A percentile compares a stretch with the other conserved stretches of the same genome.
These are phyloP conservation scores for Ranitomeya variabilis DNA, from an alignment of 2,113 vertebrate species.

Conservation along the genomic window DNA sequence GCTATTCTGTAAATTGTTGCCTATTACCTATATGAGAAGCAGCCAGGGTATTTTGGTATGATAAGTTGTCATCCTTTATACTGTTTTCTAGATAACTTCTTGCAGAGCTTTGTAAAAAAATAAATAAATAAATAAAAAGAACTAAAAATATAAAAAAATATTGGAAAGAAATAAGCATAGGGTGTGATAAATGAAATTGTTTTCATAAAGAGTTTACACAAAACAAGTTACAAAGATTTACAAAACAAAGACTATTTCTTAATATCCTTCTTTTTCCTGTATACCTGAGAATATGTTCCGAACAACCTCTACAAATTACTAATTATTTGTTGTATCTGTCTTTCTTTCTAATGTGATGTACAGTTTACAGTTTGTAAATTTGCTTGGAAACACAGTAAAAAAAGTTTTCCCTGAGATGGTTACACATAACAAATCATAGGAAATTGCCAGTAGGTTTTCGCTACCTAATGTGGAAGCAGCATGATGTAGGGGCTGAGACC, in stretches of 20 bases:
- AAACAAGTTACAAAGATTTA: not conserved
- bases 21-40: constrained; percentile 65
- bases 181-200: constrained; percentile 24
- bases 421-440: not conserved
- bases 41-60: constrained; percentile 60
- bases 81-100: constrained; percentile 61
- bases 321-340: not conserved
- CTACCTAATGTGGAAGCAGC: no score
- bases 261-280: not conserved
- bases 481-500: no score
- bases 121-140: not conserved
- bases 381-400: not conserved
- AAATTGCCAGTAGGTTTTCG: no score
- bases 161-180: not conserved
- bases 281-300: not conserved
- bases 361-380: not conserved
- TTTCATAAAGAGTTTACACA: not conserved
- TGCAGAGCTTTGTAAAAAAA: constrained; percentile 53
- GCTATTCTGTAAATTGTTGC: constrained; percentile 67
- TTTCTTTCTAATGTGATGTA: not conserved
- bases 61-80: constrained; percentile 63
- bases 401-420: not conserved
- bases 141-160: not conserved
- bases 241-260: not conserved
- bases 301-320: not conserved